Conservation (phyloP, 2,888 invertebrate species). For the Diarsia dahlii region DNA sequence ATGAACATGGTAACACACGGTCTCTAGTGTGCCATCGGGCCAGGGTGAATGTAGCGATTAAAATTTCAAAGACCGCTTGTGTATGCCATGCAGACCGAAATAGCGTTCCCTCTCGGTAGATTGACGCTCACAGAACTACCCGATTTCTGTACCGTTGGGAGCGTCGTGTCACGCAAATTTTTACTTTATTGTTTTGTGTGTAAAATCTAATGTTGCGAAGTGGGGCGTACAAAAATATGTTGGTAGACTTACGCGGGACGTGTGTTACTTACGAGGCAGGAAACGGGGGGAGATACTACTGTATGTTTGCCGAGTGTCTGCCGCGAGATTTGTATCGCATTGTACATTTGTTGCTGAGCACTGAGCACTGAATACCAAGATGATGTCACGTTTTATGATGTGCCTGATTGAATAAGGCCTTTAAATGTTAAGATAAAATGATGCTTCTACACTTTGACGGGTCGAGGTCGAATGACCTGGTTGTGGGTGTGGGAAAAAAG, state of each 20-base stretch:
- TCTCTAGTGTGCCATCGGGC: constrained; percentile 84
- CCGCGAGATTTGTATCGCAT: constrained; percentile 84
- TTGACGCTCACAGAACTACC: constrained; percentile 80
- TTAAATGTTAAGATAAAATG: constrained; percentile 64
- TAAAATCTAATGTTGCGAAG: constrained; percentile 66
- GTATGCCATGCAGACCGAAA: constrained; percentile 86
- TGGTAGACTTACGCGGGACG: constrained; percentile 80
- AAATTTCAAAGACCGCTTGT: constrained; percentile 89
- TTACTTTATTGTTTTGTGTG: constrained; percentile 72
- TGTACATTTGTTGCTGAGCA: constrained; percentile 77
- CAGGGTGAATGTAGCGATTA: constrained; percentile 90
- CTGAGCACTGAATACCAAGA: constrained; percentile 73
- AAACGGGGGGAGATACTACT: constrained; percentile 86
- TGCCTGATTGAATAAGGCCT: constrained; percentile 75
- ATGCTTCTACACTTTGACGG: constrained; percentile 59
- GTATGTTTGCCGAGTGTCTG: constrained; percentile 81
- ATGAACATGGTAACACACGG: constrained; percentile 79
- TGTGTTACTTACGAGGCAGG: constrained; percentile 85
- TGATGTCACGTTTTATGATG: constrained; percentile 79
- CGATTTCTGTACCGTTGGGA: constrained; percentile 65
- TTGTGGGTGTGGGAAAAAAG: constrained; percentile 24
- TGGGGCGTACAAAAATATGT: constrained; percentile 66
- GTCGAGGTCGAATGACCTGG: constrained; percentile 47
- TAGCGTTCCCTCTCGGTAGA: constrained; percentile 85
- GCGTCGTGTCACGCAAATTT: constrained; percentile 71